Evolutionary conservation across 1,140 invertebrate species (phyloP).

Genomic region (Zeugodacus cucurbitae): DNA sequence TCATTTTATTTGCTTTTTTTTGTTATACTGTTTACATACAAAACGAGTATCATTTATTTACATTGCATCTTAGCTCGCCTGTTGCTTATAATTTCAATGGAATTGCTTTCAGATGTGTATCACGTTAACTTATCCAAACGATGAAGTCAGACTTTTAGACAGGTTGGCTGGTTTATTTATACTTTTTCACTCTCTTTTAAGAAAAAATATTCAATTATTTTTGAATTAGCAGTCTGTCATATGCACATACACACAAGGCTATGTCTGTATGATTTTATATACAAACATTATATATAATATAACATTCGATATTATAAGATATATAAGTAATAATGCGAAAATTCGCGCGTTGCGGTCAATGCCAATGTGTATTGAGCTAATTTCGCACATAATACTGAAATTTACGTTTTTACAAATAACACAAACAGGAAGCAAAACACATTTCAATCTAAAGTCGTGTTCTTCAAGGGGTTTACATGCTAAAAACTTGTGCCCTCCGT

Average conservation of each 20-base stretch:
- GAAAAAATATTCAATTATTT: background rate
- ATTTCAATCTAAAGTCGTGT: too few species aligned
- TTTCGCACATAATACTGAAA: background rate
- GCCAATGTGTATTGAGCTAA: background rate
- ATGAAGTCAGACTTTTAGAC: constrained; percentile 12
- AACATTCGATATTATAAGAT: too few species aligned
- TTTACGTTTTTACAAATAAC: background rate
- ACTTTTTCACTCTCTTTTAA: background rate
- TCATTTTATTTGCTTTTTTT: background rate
- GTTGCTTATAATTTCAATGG: background rate
- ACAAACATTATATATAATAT: too few species aligned
- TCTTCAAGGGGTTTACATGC: too few species aligned
- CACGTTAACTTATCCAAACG: background rate
- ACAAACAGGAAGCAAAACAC: background rate
- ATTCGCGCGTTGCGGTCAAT: background rate
- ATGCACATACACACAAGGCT: too few species aligned
- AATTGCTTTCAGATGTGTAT: background rate
- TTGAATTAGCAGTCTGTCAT: too few species aligned
- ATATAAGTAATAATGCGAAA: background rate
- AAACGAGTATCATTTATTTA: background rate
- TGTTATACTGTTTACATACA: background rate
- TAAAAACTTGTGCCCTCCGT: too few species aligned
- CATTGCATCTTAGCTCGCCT: background rate
- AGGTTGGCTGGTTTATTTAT: background rate
- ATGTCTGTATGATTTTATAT: background rate